Conservation (phyloP, 2,888 invertebrate genomes). For the Coremacera marginata region DNA sequence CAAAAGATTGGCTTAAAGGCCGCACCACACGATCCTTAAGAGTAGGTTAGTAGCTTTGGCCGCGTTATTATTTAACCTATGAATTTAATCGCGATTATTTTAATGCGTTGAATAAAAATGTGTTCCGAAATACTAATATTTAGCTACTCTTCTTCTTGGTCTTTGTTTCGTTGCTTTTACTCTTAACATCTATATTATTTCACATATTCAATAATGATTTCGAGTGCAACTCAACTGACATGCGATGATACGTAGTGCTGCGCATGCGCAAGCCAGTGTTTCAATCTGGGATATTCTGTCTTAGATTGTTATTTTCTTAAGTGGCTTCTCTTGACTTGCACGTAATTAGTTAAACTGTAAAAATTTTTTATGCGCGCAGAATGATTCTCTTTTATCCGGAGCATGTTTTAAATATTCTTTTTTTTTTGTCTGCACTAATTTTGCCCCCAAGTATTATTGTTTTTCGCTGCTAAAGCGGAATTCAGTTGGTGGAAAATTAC, state of each 20-base stretch:
- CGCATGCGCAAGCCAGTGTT: slow-evolving; percentile 8
- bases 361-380: slow-evolving; percentile 3
- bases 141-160: not conserved
- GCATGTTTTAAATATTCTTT: slow-evolving; percentile 8
- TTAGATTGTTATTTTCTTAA: not conserved
- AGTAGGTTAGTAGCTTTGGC: slow-evolving; percentile 23
- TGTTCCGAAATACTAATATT: not conserved
- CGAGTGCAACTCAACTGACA: not conserved
- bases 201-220: slow-evolving; percentile 11
- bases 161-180: not conserved
- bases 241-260: not conserved
- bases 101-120: not conserved
- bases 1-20: slow-evolving; percentile 4
- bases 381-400: not conserved
- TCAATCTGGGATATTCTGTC: no score
- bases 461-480: not conserved
- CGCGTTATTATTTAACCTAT: slow-evolving; percentile 33
- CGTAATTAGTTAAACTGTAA: slow-evolving; percentile 32
- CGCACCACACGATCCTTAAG: not conserved
- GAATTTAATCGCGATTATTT: slow-evolving; percentile 17
- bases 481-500: slow-evolving; percentile 5
- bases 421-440: not conserved
- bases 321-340: slow-evolving; percentile 7
- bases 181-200: not conserved
- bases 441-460: not conserved